These are phyloP conservation scores for Scelioninae gen. 2 DNA, from an alignment of 2,888 invertebrate genomes.

Conservation along the genomic window DNA sequence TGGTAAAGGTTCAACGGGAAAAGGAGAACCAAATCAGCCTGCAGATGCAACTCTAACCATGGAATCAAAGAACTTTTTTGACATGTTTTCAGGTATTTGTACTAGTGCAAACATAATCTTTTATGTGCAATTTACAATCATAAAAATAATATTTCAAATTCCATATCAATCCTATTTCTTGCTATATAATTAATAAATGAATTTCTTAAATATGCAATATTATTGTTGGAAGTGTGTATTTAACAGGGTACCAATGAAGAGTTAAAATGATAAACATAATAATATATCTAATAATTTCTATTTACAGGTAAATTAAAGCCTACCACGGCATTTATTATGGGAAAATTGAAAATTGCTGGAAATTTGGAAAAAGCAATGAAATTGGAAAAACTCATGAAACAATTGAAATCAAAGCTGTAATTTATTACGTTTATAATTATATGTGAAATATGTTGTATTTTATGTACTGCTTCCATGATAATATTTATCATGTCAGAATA, in stretches of 20 bases:
- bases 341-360: slow-evolving; percentile 94
- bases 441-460: slow-evolving; percentile 3
- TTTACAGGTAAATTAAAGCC: slow-evolving; percentile 88
- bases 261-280: too few relatives aligned
- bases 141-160: too few relatives aligned
- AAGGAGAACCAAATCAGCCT: slow-evolving; percentile 83
- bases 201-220: too few relatives aligned
- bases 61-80: slow-evolving; percentile 86
- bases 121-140: too few relatives aligned
- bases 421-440: neutral
- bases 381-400: slow-evolving; percentile 91
- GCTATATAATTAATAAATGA: too few relatives aligned
- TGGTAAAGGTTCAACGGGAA: slow-evolving; percentile 87
- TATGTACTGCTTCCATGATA: slow-evolving; percentile 5
- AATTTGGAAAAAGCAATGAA: slow-evolving; percentile 96
- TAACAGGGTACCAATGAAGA: too few relatives aligned
- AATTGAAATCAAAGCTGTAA: slow-evolving; percentile 83
- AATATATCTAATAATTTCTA: neutral
- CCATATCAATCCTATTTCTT: too few relatives aligned
- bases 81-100: slow-evolving; percentile 83
- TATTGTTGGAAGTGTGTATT: too few relatives aligned
- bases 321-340: slow-evolving; percentile 95
- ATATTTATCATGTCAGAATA: slow-evolving; percentile 17
- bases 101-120: too few relatives aligned
- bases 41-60: slow-evolving; percentile 89